Evolutionary conservation across 1,140 invertebrate genomes (phyloP), one percentile per base, ranked within the genome.

Genomic region (Drosophila arawakana): DNA sequence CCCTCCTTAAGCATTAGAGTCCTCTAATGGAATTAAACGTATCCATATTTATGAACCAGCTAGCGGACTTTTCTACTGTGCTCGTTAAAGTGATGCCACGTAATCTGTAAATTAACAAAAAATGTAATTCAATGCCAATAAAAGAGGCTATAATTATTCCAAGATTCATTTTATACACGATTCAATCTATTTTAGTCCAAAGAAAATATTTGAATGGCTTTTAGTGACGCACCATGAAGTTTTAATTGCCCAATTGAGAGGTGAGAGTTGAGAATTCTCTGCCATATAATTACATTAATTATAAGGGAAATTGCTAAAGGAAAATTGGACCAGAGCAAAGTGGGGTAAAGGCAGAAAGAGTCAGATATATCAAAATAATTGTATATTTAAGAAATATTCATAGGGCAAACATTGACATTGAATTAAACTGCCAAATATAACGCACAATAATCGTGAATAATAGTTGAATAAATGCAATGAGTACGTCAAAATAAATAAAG

Each of bases 331-430:
- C 39, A 13, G 57, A 34, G 13, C 15, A 1, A 47, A 30, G 10
- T 3, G 6, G 1, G 21, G 13, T 9, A 6, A 13, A 54, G 54
- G 30, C 11, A 37, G 50, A 18, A 3, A 39, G 21, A 46, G 30
- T 50, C 13, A 13, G n/a, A 39, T 11, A 35, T 44, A 18, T 61
- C 66, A 41, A 63, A 4, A 30, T 30, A 30, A 5, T 30, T 30
- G 58, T 43, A 13, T 43, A 39, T 11, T 25, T 44, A 18, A 18
- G 57, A 76, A 73, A n/a, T 76, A 65, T 37, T 30, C 30, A 15
- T 47, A 63, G 50, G 30, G 58, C 60, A 81, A 80, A 80, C 82
- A 80, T 88, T 89, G 83, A 89, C 83, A 88, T 88, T 88, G 83
- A 88, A 88, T 78, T 83, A 88, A 72, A 77, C 76, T 76, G 73